Evolutionary conservation across 2,888 invertebrate species (phyloP).

Genomic region (Dendrolimus pini): DNA sequence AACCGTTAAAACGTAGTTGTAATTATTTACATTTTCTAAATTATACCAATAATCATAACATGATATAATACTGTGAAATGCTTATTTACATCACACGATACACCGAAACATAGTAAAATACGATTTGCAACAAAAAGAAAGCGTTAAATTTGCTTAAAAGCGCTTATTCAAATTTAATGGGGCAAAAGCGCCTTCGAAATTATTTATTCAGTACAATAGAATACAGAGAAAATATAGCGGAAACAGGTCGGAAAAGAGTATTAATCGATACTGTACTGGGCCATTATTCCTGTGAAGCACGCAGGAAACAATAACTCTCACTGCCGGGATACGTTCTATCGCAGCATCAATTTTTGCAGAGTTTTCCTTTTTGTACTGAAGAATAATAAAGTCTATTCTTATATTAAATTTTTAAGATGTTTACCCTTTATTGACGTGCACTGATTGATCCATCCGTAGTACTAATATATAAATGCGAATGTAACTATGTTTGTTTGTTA

Average conservation of each 20-base stretch:
- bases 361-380: not conserved
- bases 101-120: too few relatives aligned
- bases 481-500: too few relatives aligned
- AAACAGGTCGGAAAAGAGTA: constrained; percentile 26
- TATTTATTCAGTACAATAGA: constrained; percentile 24
- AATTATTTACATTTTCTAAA: too few relatives aligned
- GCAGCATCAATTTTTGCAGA: not conserved
- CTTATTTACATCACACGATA: too few relatives aligned
- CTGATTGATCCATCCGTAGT: too few relatives aligned
- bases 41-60: too few relatives aligned
- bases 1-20: too few relatives aligned
- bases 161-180: constrained; percentile 28
- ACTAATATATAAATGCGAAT: too few relatives aligned
- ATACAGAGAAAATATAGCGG: constrained; percentile 24
- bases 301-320: constrained; percentile 22
- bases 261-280: constrained; percentile 23
- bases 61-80: too few relatives aligned
- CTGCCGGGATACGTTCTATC: not conserved
- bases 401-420: too few relatives aligned
- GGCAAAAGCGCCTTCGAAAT: constrained; percentile 23
- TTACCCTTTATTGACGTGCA: too few relatives aligned
- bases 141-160: not conserved
- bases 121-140: not conserved
- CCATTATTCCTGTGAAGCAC: constrained; percentile 17
- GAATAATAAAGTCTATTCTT: not conserved